Conservation (phyloP, 2,797 vertebrate genomes). For the Hemitrygon akajei region DNA sequence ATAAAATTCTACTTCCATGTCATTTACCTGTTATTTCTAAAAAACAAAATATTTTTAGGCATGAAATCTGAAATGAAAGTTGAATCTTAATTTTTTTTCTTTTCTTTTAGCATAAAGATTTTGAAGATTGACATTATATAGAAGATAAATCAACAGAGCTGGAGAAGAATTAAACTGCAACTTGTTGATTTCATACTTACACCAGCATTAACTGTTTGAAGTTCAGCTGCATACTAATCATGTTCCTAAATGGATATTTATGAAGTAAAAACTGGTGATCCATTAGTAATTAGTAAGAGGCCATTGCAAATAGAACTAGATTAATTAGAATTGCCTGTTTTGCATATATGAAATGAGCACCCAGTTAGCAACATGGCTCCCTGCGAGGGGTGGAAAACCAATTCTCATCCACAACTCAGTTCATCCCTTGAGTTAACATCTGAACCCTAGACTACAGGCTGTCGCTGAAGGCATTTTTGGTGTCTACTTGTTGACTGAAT, state of each 20-base stretch:
- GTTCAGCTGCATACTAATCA: neutral
- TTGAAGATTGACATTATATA: neutral
- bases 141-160: neutral
- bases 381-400: no score
- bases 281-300: neutral
- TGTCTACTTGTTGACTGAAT: neutral
- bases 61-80: neutral
- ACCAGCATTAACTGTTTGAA: neutral
- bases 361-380: neutral
- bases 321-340: neutral
- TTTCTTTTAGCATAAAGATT: constrained; percentile 21
- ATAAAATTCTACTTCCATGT: neutral
- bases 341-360: neutral
- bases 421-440: neutral
- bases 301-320: neutral
- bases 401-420: no score
- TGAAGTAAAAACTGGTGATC: neutral
- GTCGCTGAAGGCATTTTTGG: neutral
- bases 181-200: neutral
- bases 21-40: neutral
- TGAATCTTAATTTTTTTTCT: neutral
- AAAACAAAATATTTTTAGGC: neutral
- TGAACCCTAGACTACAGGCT: neutral
- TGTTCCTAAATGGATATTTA: neutral
- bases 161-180: neutral